A percentile compares a stretch with the other conserved stretches of the same genome.
Evolutionary conservation across 2,888 invertebrate genomes (phyloP).

Genomic region (Odontothrips loti): DNA sequence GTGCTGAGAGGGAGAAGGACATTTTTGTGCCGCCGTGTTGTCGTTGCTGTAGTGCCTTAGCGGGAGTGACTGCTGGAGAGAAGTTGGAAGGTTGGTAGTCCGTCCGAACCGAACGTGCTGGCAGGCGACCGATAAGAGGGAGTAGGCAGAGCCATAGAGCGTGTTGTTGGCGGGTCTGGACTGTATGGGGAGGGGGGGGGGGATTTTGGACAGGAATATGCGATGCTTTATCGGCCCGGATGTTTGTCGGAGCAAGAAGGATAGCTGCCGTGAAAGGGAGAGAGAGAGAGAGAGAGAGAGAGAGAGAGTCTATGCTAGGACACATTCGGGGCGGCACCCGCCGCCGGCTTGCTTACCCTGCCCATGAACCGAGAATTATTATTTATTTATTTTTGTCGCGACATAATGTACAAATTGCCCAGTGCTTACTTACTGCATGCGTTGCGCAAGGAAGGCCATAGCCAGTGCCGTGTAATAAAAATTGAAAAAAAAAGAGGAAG

Average conservation of each 20-base stretch:
- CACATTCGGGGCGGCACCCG: too few species aligned
- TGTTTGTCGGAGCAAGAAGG: neutral
- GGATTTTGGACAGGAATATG: neutral
- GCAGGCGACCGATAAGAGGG: neutral
- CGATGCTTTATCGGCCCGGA: neutral
- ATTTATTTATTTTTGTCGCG: too few species aligned
- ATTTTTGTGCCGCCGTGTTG: too few species aligned
- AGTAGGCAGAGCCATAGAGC: neutral
- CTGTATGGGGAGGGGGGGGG: neutral
- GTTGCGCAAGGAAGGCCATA: too few species aligned
- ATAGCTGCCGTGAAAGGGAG: neutral
- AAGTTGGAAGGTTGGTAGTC: neutral
- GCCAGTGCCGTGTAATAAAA: too few species aligned
- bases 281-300: slow-evolving; percentile 1
- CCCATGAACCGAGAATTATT: neutral
- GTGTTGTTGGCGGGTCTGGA: neutral
- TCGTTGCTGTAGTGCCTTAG: too few species aligned
- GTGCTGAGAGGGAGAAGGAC: too few species aligned
- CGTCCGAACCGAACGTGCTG: neutral
- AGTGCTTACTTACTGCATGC: too few species aligned
- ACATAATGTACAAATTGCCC: too few species aligned
- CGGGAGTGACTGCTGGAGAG: slow-evolving; percentile 1
- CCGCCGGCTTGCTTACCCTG: neutral
- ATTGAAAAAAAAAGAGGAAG: too few species aligned
- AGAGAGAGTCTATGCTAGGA: too few species aligned